Conservation (phyloP, 2,797 vertebrate species). For the Danio choprae region DNA sequence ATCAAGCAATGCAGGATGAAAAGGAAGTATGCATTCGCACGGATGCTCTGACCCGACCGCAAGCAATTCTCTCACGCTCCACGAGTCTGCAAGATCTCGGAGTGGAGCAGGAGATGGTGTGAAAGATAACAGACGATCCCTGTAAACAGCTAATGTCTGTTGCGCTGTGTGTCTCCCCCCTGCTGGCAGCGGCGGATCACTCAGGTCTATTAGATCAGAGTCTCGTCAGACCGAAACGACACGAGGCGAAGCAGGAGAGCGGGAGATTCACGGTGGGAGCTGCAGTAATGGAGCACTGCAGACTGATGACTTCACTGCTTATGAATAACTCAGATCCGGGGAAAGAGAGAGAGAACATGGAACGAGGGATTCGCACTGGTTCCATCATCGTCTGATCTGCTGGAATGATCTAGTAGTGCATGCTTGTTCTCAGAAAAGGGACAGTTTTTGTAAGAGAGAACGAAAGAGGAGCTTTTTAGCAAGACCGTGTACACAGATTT, state of each 20-base stretch:
- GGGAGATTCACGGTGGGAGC: slow-evolving; percentile 39
- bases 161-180: slow-evolving; percentile 35
- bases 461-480: too few relatives aligned
- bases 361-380: slow-evolving; percentile 12
- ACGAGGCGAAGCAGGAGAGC: slow-evolving; percentile 41
- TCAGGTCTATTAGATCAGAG: slow-evolving; percentile 57
- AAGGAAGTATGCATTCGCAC: neutral
- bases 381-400: slow-evolving; percentile 9
- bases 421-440: neutral
- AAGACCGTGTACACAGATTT: neutral
- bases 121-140: slow-evolving; percentile 43
- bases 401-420: neutral
- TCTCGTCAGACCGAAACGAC: slow-evolving; percentile 49
- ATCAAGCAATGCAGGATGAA: neutral
- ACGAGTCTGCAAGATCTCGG: slow-evolving; percentile 26
- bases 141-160: slow-evolving; percentile 50
- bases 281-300: slow-evolving; percentile 51
- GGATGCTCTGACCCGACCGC: slow-evolving; percentile 32
- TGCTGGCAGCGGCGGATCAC: slow-evolving; percentile 41
- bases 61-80: slow-evolving; percentile 31
- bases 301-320: slow-evolving; percentile 37
- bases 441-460: neutral
- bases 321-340: slow-evolving; percentile 45
- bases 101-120: slow-evolving; percentile 38
- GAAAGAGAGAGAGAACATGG: slow-evolving; percentile 11